Percentiles rank a stretch among this genome's conserved stretches.
Evolutionary conservation across 1,140 invertebrate genomes (phyloP).

Genomic region (Triops cancriformis): DNA sequence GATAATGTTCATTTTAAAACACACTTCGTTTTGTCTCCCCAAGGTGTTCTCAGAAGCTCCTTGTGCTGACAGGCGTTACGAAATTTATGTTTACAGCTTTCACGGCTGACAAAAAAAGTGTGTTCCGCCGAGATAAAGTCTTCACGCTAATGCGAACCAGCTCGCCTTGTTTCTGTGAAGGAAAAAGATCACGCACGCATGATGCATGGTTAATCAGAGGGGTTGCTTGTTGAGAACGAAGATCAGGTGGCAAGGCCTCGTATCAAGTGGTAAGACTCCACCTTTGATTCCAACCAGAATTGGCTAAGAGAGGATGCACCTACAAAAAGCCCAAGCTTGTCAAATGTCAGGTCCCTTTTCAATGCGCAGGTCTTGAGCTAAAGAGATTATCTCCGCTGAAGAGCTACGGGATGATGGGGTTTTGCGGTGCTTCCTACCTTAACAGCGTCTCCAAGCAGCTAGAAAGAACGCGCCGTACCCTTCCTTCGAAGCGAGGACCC

Average conservation of each 20-base stretch:
- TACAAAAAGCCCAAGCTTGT: not conserved
- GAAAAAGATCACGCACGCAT: not conserved
- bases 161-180: not conserved
- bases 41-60: not conserved
- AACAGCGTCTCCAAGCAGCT: not conserved
- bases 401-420: not conserved
- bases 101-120: not conserved
- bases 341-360: not conserved
- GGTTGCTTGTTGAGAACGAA: not conserved
- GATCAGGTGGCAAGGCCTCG: slow-evolving; percentile 3
- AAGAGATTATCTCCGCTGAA: slow-evolving; percentile 2
- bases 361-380: not conserved
- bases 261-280: not conserved
- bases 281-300: not conserved
- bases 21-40: not conserved
- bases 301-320: not conserved
- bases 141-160: not conserved
- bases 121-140: not conserved
- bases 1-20: not conserved
- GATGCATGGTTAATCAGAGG: slow-evolving; percentile 1
- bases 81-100: slow-evolving; percentile 1
- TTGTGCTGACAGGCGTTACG: not conserved
- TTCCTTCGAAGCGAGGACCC: not conserved
- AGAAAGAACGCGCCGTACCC: not conserved
- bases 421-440: slow-evolving; percentile 8